Base-by-base conservation (phyloP, 2,797 vertebrate species). In the Acanthiza pusilla region DNA sequence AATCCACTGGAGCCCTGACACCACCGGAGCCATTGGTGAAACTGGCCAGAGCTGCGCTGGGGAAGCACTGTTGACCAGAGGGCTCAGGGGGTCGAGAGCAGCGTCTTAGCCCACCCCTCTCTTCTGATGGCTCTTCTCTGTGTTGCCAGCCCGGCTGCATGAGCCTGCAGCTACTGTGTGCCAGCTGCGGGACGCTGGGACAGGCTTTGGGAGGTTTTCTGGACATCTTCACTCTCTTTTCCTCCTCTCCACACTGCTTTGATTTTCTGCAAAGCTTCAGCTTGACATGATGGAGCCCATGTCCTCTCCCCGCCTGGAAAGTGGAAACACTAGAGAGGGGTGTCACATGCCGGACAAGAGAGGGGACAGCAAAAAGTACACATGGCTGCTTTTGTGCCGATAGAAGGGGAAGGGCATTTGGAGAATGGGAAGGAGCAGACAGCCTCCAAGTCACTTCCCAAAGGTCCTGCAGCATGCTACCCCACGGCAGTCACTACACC, bases 61-160 rank as follows among this genome's bases (percentile, higher is more conserved):
- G 70, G n/a, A 62, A 77, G 42, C 50, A 10, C 65, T 8, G 1
- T 1, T 19, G 65, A 43, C 74, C 57, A 55, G 58, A 63, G 57
- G 23, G 18, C n/a, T 71, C 3, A 5, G 29, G 11, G 32, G 16
- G 7, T 36, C 0, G 0, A 55, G 60, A 54, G 22, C 17, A 62
- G 32, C 8, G 21, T 81, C 45, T 42, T 23, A 54, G 51, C 47
- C 27, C 23, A 61, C 6, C 30, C 43, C 10, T 62, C 60, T 91
- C 43, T 9, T 62, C 65, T 91, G 38, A n/a, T 4, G 3, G 29
- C 30, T 85, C 10, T 15, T 12, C 3, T 3, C 16, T 20, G 3
- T 2, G 2, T 5, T 57, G 21, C 27, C 63, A 70, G 55, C 34
- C 51, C 0, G 0, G 60, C 48, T 63, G 27, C 17, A 5, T 0